Conservation (phyloP, 2,888 invertebrate genomes). For the Pyrrhosoma nymphula region DNA sequence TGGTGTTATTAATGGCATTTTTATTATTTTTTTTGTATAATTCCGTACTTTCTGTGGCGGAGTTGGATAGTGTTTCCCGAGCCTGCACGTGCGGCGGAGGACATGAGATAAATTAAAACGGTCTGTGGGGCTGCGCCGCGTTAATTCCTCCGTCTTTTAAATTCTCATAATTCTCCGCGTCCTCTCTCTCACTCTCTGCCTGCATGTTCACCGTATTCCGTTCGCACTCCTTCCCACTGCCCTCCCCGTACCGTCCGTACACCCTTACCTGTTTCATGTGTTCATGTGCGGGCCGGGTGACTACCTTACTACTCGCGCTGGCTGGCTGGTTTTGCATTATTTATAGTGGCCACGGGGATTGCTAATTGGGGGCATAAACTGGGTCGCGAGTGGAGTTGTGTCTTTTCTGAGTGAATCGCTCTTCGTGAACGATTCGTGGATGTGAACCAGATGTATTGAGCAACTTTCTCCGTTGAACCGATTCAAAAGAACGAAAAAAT, state of each 20-base stretch:
- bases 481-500: too few relatives aligned
- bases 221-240: not conserved
- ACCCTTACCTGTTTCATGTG: not conserved
- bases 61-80: not conserved
- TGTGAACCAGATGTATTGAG: too few relatives aligned
- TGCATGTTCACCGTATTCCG: not conserved
- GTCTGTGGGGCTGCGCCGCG: not conserved
- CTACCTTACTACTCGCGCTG: not conserved
- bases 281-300: not conserved
- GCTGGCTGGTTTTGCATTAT: slow-evolving; percentile 33
- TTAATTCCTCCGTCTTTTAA: slow-evolving; percentile 10
- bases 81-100: not conserved
- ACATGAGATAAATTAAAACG: not conserved
- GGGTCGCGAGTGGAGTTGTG: not conserved
- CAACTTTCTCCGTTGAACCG: too few relatives aligned
- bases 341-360: slow-evolving; percentile 15
- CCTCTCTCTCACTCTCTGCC: not conserved
- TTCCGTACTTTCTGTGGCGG: not conserved
- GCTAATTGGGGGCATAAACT: slow-evolving; percentile 39
- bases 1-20: not conserved
- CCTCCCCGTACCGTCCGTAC: not conserved
- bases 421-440: not conserved
- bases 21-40: not conserved
- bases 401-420: too few relatives aligned
- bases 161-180: not conserved